Base-by-base conservation (phyloP, 2,113 vertebrate genomes). In the Nyctibius bracteatus region DNA sequence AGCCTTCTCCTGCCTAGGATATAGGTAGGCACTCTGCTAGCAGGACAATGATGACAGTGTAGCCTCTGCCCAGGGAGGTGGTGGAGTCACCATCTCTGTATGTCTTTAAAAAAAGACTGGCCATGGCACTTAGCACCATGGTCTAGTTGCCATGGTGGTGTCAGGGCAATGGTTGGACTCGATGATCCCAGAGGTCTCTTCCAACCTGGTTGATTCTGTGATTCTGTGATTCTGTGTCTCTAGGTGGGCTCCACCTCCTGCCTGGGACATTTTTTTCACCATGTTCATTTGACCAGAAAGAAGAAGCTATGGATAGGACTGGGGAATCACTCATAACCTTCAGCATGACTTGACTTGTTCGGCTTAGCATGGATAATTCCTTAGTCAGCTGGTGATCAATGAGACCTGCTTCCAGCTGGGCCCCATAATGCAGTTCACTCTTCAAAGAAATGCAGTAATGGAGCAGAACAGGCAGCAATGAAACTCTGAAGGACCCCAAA, bases 371-470 rank as follows among this genome's bases (percentile, higher is more conserved):
- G 41, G 72, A 25, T 88, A 61, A 86, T 83, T 86, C 59, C 28
- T 65, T n/a, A 71, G 81, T 61, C 94, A 92, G 55, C 61, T 92
- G 61, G n/a, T 47, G 83, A 79, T 95, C 86, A 86, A 20, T 61
- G 59, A 55, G n/a, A 78, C 57, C 52, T 94, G 54, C 68, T 70
- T 74, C 77, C 91, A 95, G 78, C 92, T 97, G 95, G 54, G 68
- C 8, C 83, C 71, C 54, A 47, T 63, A 84, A 62, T 33, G n/a
- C 52, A 71, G 80, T n/a, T 94, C 68, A 22, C 52, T 88, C 84
- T 66, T 58, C 88, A 70, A 88, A 97, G 91, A 86, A 83, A 71
- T 51, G 28, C 55, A 86, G 63, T 37, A 18, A 74, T 79, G 71
- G 81, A 90, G 81, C 35, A 94, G 86, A 94, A 84, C 92, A 82